phyloP scores from a whole-genome alignment of 2,113 vertebrate genomes.

The Gallinago paraguaiae region DNA sequence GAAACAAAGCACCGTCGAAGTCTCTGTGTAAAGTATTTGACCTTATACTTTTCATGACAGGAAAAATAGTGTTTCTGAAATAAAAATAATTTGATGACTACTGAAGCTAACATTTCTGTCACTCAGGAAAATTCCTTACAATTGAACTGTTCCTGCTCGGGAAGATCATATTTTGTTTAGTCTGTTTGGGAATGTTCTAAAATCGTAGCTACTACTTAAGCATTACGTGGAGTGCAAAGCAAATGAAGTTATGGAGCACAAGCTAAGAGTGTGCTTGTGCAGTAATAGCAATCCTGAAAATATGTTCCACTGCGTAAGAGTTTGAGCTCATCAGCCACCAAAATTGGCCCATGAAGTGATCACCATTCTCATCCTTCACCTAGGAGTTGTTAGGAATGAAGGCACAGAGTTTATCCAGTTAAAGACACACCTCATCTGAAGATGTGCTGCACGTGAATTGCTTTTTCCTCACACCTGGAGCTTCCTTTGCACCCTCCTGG shows the following conservation, averaged over 20 bases:
- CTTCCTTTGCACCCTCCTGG: not conserved
- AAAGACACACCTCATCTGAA: not conserved
- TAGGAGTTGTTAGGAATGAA: not conserved
- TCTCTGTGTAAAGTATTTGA: not conserved
- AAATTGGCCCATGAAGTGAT: not conserved
- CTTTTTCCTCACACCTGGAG: not conserved
- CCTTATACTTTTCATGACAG: not conserved
- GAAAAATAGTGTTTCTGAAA: not conserved
- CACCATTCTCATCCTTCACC: not conserved
- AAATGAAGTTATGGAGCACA: not conserved
- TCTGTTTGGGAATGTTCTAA: conserved; percentile 23
- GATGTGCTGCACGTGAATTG: not conserved
- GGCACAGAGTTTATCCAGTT: not conserved
- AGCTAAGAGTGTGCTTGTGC: not conserved
- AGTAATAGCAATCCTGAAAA: not conserved
- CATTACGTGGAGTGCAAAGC: not conserved
- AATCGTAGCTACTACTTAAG: not conserved
- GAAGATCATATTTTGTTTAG: conserved; percentile 14
- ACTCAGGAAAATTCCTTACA: not conserved
- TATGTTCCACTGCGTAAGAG: not conserved
- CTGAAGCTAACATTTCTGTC: not conserved
- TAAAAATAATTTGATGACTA: not conserved
- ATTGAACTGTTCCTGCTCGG: conserved; percentile 9
- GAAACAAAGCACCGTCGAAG: not conserved
- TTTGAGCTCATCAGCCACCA: not conserved